Evolutionary conservation across 2,888 invertebrate genomes (phyloP).

Genomic region (Invenusta paracnida): DNA sequence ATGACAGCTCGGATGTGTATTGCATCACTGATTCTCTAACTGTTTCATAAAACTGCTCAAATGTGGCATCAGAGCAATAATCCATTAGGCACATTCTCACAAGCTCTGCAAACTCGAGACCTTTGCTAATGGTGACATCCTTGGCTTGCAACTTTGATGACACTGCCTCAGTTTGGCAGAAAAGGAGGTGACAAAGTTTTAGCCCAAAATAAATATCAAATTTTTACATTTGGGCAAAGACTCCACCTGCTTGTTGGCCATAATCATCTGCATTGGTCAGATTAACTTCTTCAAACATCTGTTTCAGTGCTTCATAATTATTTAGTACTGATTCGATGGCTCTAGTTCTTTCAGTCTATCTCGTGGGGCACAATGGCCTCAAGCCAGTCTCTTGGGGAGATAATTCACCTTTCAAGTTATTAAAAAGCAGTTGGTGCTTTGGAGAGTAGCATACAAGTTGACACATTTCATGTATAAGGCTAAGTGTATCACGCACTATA

Average conservation of each 20-base stretch:
- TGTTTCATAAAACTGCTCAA: background rate
- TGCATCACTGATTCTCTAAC: background rate
- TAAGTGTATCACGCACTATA: background rate
- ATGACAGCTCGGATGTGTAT: background rate
- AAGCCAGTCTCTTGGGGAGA: constrained; percentile 11
- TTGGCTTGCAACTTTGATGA: constrained; percentile 43
- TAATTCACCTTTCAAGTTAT: constrained; percentile 35
- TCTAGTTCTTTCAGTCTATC: constrained; percentile 45
- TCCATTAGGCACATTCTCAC: background rate
- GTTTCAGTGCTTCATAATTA: constrained; percentile 43
- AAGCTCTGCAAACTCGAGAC: background rate
- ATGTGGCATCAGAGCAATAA: background rate
- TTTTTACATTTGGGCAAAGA: constrained; percentile 41
- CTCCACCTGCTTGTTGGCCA: constrained; percentile 44
- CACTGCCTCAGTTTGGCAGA: constrained; percentile 44
- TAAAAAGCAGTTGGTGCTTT: constrained; percentile 43
- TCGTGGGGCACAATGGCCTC: constrained; percentile 45
- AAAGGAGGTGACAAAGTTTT: constrained; percentile 43
- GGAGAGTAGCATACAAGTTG: constrained; percentile 44
- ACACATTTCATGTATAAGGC: constrained; percentile 41
- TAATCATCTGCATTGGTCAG: constrained; percentile 40
- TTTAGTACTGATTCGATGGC: constrained; percentile 39
- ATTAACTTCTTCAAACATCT: constrained; percentile 44
- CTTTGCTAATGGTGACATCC: constrained; percentile 32
- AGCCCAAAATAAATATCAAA: constrained; percentile 45